Base-by-base conservation (phyloP, 2,888 invertebrate species). In the Drosophila mimetica region DNA sequence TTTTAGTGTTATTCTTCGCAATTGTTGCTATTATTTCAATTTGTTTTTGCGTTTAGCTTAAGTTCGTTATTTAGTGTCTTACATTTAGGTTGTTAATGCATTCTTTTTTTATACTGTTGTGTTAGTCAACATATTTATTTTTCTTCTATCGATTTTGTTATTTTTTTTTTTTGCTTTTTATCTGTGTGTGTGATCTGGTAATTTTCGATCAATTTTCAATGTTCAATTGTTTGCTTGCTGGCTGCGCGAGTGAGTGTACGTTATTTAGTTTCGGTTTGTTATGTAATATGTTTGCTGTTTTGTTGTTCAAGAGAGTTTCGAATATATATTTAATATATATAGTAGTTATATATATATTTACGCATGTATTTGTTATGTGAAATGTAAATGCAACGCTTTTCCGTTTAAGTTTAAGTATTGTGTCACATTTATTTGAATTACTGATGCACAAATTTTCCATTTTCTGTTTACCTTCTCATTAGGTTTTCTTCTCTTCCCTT, bases 311-410 rank as follows among this genome's bases (percentile, higher is more conserved):
- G 61, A 64, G 57, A 79, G 60, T 71, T 74, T 86, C 67, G 71
- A 75, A 72, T 82, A 82, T 72, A 71, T 71, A 73, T 72, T 72
- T 51, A 50, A 61, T 71, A 72, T 72, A 72, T 71, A 73, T 66
- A 66, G 63, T 66, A 22, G 18, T 50, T 50, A 41, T 69, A 46
- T 53, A 70, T 75, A 60, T 69, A 53, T 79, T 52, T 59, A 51
- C 55, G 46, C 57, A 73, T 16, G 72, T 64, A 79, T 46, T 69
- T 52, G 36, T 65, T 71, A 66, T 78, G 75, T 86, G 86, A 75
- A 82, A 83, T 83, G 82, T 83, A 83, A 82, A 82, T 82, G 88
- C 82, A 82, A 85, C 61, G 52, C 69, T 72, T 74, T 36, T 71
- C 61, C 71, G 63, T 79, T 69, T 60, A 74, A 64, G 64, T 44